Evolutionary conservation across 2,113 vertebrate genomes (phyloP).

Genomic region (Pithys albifrons): DNA sequence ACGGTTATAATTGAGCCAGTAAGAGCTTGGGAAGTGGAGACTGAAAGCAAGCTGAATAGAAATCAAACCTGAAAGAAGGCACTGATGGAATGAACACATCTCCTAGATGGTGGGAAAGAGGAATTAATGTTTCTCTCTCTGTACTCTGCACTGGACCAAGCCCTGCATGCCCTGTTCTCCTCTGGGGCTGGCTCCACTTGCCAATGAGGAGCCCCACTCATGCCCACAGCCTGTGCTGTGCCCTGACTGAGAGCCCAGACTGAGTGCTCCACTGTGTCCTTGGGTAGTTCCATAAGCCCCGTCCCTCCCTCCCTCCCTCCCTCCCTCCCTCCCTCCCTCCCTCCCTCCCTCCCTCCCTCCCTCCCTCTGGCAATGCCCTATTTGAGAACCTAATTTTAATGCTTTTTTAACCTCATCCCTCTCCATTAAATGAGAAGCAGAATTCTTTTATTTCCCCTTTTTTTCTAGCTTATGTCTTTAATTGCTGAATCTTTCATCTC

Average conservation of each 20-base stretch:
- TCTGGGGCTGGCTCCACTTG: neutral
- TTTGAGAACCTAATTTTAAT: neutral
- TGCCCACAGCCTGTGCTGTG: neutral
- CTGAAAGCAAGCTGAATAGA: neutral
- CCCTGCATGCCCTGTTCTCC: neutral
- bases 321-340: neutral
- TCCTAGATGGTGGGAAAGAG: neutral
- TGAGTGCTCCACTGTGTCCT: neutral
- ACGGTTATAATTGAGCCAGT: neutral
- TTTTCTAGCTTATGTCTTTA: neutral
- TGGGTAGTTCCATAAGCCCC: neutral
- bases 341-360: neutral
- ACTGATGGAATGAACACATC: neutral
- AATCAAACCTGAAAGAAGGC: neutral
- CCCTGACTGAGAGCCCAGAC: neutral
- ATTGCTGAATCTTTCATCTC: neutral
- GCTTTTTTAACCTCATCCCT: neutral
- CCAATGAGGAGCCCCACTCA: fast-evolving
- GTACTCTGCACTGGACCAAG: neutral
- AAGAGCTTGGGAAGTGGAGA: neutral
- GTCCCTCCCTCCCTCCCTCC: neutral
- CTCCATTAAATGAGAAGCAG: neutral
- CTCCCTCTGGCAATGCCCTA: neutral
- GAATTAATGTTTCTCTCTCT: neutral
- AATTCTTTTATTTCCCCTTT: neutral